Base-by-base conservation (phyloP, 2,888 invertebrate species). In the Dexiosoma caninum region DNA sequence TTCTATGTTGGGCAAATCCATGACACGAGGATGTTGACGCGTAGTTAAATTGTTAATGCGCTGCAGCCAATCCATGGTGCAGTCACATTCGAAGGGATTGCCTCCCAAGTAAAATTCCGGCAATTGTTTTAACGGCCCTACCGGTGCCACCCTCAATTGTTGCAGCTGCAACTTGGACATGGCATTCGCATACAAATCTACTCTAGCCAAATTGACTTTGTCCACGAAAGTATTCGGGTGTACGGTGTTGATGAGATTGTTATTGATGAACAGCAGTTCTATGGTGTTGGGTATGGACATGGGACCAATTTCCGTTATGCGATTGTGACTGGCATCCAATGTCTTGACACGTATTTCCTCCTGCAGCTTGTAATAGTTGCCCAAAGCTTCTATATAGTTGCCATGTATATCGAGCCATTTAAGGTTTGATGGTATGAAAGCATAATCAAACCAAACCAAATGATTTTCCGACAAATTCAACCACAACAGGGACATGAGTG, bases 21-120 rank as follows among this genome's bases (percentile, higher is more conserved):
- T 96, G 85, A 97, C 94, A 60, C 94, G 93, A 30, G 97, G 96
- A 89, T 97, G 95, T 88, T 96, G 96, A 49, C 96, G 92, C 84
- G 94, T 93, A 81, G 95, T 95, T 92, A 95, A 93, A 90, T 95
- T 95, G 90, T 97, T 97, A 90, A 97, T 94, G 62, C 95, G 93
- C 85, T 96, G 96, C 86, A 97, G 91, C 98, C 98, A 98, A 89
- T 97, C 97, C 96, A 98, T 97, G 83, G 95, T 95, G 91, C 98
- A 98, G 88, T 97, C 97, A 91, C 98, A 98, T 86, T 95, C 94
- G 91, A 98, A 96, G 7, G 98, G 97, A 91, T 98, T 98, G 55
- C 96, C 96, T 72, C 96, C 97, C 84, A 98, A 92, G 89, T 96
- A 97, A 90, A 98, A 95, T 89, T 97, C 96, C 0, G 97, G 96